Base-by-base conservation (phyloP, 2,888 invertebrate genomes). In the Empis stercorea region DNA sequence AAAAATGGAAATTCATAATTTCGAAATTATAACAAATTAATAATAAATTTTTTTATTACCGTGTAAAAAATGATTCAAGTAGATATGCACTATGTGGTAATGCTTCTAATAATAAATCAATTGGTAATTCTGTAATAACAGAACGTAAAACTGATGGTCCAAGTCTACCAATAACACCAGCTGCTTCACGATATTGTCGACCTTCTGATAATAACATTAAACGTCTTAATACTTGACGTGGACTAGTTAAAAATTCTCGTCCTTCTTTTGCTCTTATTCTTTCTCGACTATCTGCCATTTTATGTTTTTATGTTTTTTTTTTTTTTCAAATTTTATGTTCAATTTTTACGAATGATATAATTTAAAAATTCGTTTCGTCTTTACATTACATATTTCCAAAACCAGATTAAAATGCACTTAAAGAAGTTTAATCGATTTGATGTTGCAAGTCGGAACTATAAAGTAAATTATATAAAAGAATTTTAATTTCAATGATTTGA, bases 131-230 rank as follows among this genome's bases (percentile, higher is more conserved):
- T 2, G 78, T 70, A 1, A 84, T 79, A 2, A 84, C 80, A 3
- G 81, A 78, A 52, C 83, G 81, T 55, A 93, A 74, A 4, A 89
- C 88, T 2, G 83, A 82, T 37, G 83, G 80, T 5, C 87, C 87
- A 15, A 93, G 72, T 39, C 87, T 75, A 40, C 84, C 78, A 52
- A 94, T 75, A 48, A 92, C 84, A 39, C 83, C 81, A 0, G 92
- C 89, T 7, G 92, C 92, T 63, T 93, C 93, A n/a, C 87, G 73
- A 65, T 86, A 92, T 70, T 91, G 91, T 27, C 85, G 73, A 10
- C 89, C 89, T 64, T 93, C 93, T 56, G 89, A 84, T 56, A 93
- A 71, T 46, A 89, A 74, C 61, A 92, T 75, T 55, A 93, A 76
- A 34, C 81, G 73, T 3, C 82, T 72, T 43, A 82, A 61, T 15